phyloP scores from a whole-genome alignment of 2,888 invertebrate species.

The Argynnis bischoffii region DNA sequence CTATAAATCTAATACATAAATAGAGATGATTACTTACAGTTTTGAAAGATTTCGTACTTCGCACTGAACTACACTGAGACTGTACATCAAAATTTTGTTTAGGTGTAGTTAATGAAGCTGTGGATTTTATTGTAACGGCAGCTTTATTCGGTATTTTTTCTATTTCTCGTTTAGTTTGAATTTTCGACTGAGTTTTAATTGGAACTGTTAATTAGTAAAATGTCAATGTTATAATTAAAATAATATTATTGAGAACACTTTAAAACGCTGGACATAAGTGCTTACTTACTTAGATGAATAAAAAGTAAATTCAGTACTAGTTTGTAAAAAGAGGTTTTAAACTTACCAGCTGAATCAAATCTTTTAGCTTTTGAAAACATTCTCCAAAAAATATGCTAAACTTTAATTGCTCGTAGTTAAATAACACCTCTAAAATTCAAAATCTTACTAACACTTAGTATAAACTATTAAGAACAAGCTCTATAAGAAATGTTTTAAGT shows the following conservation, averaged over 20 bases:
- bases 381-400: conserved; percentile 30
- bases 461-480: background rate
- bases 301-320: background rate
- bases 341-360: conserved; percentile 70
- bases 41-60: conserved; percentile 65
- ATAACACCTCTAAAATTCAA: background rate
- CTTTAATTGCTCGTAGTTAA: background rate
- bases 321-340: background rate
- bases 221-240: background rate
- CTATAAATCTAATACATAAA: background rate
- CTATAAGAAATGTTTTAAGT: background rate
- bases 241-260: background rate
- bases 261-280: too few relatives aligned
- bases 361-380: conserved; percentile 79
- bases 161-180: conserved; percentile 48
- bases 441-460: too few relatives aligned
- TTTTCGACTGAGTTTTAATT: conserved; percentile 47
- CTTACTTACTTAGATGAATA: too few relatives aligned
- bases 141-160: conserved; percentile 50
- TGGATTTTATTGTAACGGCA: conserved; percentile 37
- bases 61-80: conserved; percentile 65
- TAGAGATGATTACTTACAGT: conserved; percentile 57
- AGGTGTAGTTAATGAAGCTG: conserved; percentile 43
- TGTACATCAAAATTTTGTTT: conserved; percentile 55
- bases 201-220: conserved; percentile 44